These are phyloP conservation scores for Spodoptera picta DNA, from an alignment of 2,888 invertebrate species.

Conservation along the genomic window DNA sequence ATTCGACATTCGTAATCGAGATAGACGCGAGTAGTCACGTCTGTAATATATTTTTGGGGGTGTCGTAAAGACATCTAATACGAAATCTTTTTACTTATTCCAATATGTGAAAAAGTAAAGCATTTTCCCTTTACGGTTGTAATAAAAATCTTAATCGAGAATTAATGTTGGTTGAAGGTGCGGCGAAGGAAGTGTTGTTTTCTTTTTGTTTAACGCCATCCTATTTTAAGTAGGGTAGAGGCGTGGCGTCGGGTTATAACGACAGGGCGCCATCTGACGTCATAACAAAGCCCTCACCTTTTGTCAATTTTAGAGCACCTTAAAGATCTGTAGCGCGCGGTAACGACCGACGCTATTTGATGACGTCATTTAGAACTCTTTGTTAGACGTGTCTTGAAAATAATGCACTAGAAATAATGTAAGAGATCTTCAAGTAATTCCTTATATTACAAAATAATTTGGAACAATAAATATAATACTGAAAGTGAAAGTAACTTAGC, in stretches of 20 bases:
- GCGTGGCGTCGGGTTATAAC: conserved; percentile 49
- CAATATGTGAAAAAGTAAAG: conserved; percentile 74
- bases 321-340: conserved; percentile 44
- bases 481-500: not conserved
- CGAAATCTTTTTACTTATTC: conserved; percentile 79
- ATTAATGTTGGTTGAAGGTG: conserved; percentile 69
- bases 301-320: conserved; percentile 51
- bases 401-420: too few species aligned
- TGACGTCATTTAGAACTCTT: conserved; percentile 23
- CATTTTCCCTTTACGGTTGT: conserved; percentile 66
- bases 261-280: conserved; percentile 49
- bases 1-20: conserved; percentile 73
- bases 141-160: conserved; percentile 78
- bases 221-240: conserved; percentile 45
- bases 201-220: conserved; percentile 44
- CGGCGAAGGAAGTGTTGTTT: conserved; percentile 43
- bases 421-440: too few species aligned
- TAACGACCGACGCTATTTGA: conserved; percentile 43
- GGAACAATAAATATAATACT: too few species aligned
- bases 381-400: not conserved
- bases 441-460: too few species aligned
- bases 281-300: conserved; percentile 43
- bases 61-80: conserved; percentile 79
- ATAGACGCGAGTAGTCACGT: conserved; percentile 79
- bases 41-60: conserved; percentile 77